phyloP scores from a whole-genome alignment of 2,888 invertebrate genomes.

The Maniola hyperantus region DNA sequence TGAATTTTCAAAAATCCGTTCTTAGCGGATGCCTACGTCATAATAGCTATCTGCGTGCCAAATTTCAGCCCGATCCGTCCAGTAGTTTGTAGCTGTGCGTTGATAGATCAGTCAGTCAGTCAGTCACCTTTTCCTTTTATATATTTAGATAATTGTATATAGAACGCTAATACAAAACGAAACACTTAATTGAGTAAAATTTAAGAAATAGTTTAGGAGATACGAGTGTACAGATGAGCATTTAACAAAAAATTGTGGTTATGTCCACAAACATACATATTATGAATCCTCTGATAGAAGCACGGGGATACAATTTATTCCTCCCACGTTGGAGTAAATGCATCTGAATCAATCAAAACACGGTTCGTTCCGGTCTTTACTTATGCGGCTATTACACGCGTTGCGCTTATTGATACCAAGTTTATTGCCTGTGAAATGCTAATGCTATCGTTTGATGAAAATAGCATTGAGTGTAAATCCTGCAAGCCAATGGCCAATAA shows the following conservation, averaged over 20 bases:
- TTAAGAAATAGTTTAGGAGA: neutral
- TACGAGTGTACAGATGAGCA: neutral
- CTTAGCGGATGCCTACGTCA: no score
- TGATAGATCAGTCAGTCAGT: no score
- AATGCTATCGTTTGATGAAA: constrained; percentile 48
- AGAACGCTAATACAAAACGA: no score
- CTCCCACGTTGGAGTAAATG: constrained; percentile 77
- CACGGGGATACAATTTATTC: constrained; percentile 77
- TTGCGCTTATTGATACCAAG: constrained; percentile 63
- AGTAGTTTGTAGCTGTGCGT: no score
- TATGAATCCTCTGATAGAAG: constrained; percentile 55
- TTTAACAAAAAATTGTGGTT: neutral
- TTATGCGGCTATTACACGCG: constrained; percentile 60
- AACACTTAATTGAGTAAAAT: no score
- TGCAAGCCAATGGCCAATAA: no score
- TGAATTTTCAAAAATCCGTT: no score
- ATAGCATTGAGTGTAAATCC: no score
- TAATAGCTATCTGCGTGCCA: no score
- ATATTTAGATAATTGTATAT: no score
- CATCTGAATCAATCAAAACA: constrained; percentile 80
- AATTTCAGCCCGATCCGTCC: no score
- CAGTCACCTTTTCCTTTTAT: no score
- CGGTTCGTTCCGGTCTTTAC: constrained; percentile 69
- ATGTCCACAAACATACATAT: constrained; percentile 51
- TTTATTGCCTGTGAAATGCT: constrained; percentile 59